Evolutionary conservation across 2,888 invertebrate species (phyloP), one percentile per base, ranked within the genome.

Genomic region (Scaptomyza caliginosa): DNA sequence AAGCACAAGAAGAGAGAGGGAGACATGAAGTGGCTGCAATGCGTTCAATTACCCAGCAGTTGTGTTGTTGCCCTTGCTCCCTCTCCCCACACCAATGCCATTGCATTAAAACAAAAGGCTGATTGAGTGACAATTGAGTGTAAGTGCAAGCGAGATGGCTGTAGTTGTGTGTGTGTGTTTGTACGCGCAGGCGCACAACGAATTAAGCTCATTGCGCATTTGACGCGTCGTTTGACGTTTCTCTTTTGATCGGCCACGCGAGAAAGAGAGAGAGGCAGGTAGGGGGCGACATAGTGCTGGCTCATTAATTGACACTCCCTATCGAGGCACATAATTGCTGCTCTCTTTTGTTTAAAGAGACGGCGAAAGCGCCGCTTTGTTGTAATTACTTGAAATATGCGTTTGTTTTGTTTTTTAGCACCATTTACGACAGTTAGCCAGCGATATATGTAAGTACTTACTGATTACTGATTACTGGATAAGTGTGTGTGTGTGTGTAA

Each of bases 141-240:
- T 19, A 48, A 57, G 56, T 49, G 72, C 55, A 49, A 73, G 55
- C 32, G 59, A 56, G 72, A 72, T 59, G 51, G 67, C 58, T 16
- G 1, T 30, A 6, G 24, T 16, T n/a, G 24, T 19, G 24, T 36
- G 50, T 24, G 46, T 19, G n/a, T 21, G 38, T 34, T 38, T 34
- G 49, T 66, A 24, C 49, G 60, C 68, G 84, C 78, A 72, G 45
- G 77, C 81, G 85, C 67, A 57, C 56, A 68, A 62, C 70, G 74
- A 84, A 84, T 80, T 79, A 88, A 83, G 88, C 87, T 84, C 87
- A 83, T 83, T 88, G 87, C 87, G 77, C 89, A 90, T 89, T 88
- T 89, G 82, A 89, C 82, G 88, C 81, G 82, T 74, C 58, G 77
- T 76, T 88, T 88, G 88, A 81, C 86, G 83, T 83, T 88, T 76